Evolutionary conservation across 64 coral and sea anemone genomes (phyloP).

Genomic region (Actinia tenebrosa): DNA sequence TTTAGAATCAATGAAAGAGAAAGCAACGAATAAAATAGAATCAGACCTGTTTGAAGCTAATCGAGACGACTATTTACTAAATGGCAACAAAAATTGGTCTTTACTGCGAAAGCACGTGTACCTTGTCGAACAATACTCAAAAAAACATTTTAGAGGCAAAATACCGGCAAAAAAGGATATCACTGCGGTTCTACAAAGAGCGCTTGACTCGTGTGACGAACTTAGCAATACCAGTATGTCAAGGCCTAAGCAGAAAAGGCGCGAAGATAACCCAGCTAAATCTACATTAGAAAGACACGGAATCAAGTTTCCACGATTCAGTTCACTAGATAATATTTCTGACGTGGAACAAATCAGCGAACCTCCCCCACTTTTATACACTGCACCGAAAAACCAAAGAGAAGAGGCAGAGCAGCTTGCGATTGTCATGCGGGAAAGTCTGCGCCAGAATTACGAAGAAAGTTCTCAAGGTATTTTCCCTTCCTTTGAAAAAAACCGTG

Average conservation of each 20-base stretch:
- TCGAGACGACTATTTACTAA: background rate
- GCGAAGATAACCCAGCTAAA: background rate
- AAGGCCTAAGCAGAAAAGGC: background rate
- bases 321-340: background rate
- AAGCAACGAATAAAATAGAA: background rate
- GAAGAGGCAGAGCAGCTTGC: constrained; percentile 30
- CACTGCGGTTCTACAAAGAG: background rate
- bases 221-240: background rate
- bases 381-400: background rate
- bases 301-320: background rate
- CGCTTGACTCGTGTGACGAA: background rate
- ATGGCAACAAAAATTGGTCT: constrained; percentile 39
- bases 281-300: background rate
- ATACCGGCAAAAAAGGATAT: background rate
- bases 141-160: constrained; percentile 25
- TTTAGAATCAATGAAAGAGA: background rate
- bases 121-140: constrained; percentile 39
- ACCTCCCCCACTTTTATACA: background rate
- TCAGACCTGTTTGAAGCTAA: background rate
- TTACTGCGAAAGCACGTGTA: constrained; percentile 37
- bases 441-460: background rate
- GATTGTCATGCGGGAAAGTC: constrained; percentile 29
- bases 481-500: too few relatives aligned
- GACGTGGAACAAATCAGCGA: too few relatives aligned
- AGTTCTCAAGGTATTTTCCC: too few relatives aligned